Evolutionary conservation across 2,113 vertebrate species (phyloP), one percentile per base, ranked within the genome.

Genomic region (Mustela lutreola): DNA sequence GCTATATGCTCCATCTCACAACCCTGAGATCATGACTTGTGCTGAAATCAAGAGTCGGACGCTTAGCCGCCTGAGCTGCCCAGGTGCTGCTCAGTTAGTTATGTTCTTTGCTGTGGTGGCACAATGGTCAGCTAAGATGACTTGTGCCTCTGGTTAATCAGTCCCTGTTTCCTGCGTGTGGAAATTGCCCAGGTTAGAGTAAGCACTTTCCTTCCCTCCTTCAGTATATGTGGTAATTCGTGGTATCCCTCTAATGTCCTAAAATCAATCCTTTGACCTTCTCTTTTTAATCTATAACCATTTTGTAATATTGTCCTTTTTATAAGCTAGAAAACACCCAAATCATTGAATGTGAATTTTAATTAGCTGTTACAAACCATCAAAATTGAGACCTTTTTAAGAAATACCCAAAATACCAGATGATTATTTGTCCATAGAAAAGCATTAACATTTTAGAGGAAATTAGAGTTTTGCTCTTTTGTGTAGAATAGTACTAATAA

Each of bases 301-400:
- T 84, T 92, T 80, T 84, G 22, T 58, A 78, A 33, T 88, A 45
- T 83, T 96, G 65, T 83, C 26, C 71, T 84, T 83, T 83, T n/a
- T 76, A 60, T 84, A 48, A 96, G 24, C 56, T 83, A n/a, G 26
- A 89, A 93, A 19, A 39, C 11, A n/a, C 65, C 67, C 31, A 79
- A 48, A 70, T 85, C 22, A 48, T 36, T 45, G 58, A 45, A 14
- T 73, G 67, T 82, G n/a, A 58, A 56, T 89, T 89, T 96, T 76
- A 53, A 73, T 88, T 56, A 58, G 48, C 18, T 4, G 28, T 48
- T 83, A 39, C 58, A 48, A 76, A 12, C 26, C 28, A 21, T 65
- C n/a, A 86, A 79, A 79, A 70, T 67, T 79, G 78, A 89, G 67
- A 39, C 39, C 15, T 24, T 83, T 71, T 80, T 67, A 60, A 85